Evolutionary conservation across 37 sponge, comb jelly and placozoan species (phyloP).

Genomic region (Corticium candelabrum): DNA sequence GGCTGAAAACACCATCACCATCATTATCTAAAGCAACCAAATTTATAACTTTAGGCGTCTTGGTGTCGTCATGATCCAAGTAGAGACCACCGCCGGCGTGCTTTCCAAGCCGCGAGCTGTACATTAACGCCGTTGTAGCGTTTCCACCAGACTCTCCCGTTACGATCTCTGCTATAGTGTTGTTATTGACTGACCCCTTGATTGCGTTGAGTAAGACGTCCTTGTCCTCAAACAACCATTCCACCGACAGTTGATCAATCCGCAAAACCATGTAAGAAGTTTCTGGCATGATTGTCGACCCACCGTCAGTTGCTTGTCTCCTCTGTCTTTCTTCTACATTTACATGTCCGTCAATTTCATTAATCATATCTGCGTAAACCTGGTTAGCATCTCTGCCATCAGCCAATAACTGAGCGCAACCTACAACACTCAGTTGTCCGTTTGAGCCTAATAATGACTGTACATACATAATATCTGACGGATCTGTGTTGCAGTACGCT

Average conservation of each 20-base stretch:
- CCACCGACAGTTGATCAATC: background rate
- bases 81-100: slow-evolving; percentile 11
- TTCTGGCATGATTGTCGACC: slow-evolving; percentile 21
- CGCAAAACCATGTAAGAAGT: slow-evolving; percentile 39
- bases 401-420: slow-evolving; percentile 61
- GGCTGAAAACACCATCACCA: slow-evolving; percentile 31
- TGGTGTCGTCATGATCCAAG: slow-evolving; percentile 31
- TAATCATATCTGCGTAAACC: slow-evolving; percentile 29
- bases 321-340: slow-evolving; percentile 7
- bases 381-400: slow-evolving; percentile 47
- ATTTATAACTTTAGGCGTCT: slow-evolving; percentile 45
- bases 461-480: slow-evolving; percentile 26
- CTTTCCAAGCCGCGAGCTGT: background rate
- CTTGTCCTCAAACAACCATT: background rate
- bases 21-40: slow-evolving; percentile 38
- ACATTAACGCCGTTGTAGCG: background rate
- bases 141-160: background rate
- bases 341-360: background rate
- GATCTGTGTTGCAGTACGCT: slow-evolving; percentile 36
- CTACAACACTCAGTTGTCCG: slow-evolving; percentile 25
- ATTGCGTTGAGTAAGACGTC: slow-evolving; percentile 8
- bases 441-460: slow-evolving; percentile 15
- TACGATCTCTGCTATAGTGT: slow-evolving; percentile 34
- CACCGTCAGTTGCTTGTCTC: background rate
- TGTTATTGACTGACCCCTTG: slow-evolving; percentile 21